A percentile compares a stretch with the other conserved stretches of the same genome.
Conservation (phyloP, 2,888 invertebrate species). For the Holacanthella duospinosa region DNA sequence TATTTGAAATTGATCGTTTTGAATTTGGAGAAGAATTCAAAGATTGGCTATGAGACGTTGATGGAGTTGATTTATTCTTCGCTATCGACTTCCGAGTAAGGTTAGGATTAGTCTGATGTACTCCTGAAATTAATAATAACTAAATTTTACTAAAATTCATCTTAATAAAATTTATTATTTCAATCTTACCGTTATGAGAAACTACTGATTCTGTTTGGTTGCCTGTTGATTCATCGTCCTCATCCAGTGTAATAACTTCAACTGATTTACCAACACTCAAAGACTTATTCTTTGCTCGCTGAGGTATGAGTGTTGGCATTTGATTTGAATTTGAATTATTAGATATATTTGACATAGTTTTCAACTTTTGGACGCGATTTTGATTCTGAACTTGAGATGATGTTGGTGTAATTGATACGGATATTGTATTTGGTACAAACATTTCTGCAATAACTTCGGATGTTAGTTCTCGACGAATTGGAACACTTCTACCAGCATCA, state of each 20-base stretch:
- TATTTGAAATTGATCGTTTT: too few relatives aligned
- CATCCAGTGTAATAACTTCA: neutral
- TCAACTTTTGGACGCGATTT: neutral
- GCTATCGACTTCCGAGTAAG: too few relatives aligned
- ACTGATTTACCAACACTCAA: neutral
- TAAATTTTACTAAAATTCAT: too few relatives aligned
- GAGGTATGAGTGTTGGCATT: neutral
- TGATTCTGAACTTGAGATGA: neutral
- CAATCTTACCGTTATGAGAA: too few relatives aligned
- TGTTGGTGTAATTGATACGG: neutral
- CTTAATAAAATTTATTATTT: too few relatives aligned
- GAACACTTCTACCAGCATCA: neutral
- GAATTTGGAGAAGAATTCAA: too few relatives aligned
- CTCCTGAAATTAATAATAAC: too few relatives aligned
- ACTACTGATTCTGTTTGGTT: neutral
- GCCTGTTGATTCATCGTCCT: neutral
- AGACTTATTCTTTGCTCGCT: neutral
- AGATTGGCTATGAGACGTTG: too few relatives aligned
- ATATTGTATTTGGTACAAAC: neutral
- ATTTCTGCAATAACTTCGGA: constrained; percentile 3
- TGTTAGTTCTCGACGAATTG: neutral
- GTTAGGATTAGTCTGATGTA: too few relatives aligned
- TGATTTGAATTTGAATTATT: neutral
- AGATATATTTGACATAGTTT: neutral
- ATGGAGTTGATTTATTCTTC: too few relatives aligned